Evolutionary conservation across 2,888 invertebrate species (phyloP), one percentile per base, ranked within the genome.

Genomic region (Hemithea aestivaria): DNA sequence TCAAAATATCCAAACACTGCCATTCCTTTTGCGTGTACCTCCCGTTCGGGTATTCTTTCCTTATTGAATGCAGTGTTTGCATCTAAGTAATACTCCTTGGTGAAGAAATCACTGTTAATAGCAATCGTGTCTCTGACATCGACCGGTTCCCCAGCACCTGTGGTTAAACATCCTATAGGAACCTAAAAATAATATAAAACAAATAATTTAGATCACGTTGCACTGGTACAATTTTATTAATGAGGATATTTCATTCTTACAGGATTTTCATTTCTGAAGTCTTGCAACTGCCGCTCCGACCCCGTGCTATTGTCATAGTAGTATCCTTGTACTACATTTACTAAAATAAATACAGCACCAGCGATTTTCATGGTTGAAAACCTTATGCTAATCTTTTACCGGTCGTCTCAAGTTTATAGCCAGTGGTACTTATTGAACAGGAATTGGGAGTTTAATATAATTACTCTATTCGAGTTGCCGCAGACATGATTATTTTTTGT

Each of bases 1-100:
- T 93, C 92, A 57, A 96, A 94, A 60, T 93, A 93, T 1, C 93
- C 94, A 62, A 92, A 93, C 1, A 94, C 94, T 22, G 93, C 96
- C 22, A 93, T 93, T 46, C 96, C 97, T 79, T 97, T 97, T 0
- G 97, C 96, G 70, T 96, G 96, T 0, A 96, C 96, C 0, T 96
- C 94, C 53, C 97, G 89, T 66, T 97, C 97, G 0, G 97, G 96
- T 58, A 96, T 96, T 37, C 96, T 89, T 95, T 69, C 65, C 2
- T 45, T 96, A 20, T 94, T 85, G 58, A 91, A 90, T 62, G 95
- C 95, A 60, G 94, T 91, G 0, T 92, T 83, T 61, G 92, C 91
- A 57, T 94, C 94, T 5, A 94, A 53, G 41, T 90, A 90, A 21
- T 54, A 90, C 35, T 65, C 60, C 25, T 66, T 69, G 2, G 51